Evolutionary conservation across 2,888 invertebrate species (phyloP).

Genomic region (Raillietiella orientalis): DNA sequence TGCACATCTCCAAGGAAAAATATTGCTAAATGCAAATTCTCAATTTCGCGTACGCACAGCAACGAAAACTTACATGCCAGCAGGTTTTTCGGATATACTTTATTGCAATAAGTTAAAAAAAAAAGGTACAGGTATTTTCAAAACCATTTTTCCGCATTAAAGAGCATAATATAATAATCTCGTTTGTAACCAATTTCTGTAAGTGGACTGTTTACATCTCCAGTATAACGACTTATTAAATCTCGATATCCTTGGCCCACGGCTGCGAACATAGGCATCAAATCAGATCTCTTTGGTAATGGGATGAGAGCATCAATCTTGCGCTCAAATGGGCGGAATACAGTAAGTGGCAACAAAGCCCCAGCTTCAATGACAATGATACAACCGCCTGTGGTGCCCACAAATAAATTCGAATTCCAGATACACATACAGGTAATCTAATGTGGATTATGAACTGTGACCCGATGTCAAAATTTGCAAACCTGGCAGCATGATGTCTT

Average conservation of each 20-base stretch:
- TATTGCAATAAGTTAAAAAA: too few relatives aligned
- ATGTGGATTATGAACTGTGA: constrained; percentile 5
- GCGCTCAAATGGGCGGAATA: constrained; percentile 68
- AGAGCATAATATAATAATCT: too few relatives aligned
- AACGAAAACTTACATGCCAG: too few relatives aligned
- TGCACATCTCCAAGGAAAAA: too few relatives aligned
- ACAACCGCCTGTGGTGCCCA: constrained; percentile 85
- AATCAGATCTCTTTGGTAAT: constrained; percentile 5
- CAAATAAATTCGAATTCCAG: constrained; percentile 31
- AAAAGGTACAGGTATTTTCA: too few relatives aligned
- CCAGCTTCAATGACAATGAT: constrained; percentile 54
- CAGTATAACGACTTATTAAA: constrained; percentile 16
- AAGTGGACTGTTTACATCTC: too few relatives aligned
- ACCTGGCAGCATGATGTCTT: constrained; percentile 42
- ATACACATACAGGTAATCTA: constrained; percentile 36
- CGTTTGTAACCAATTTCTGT: too few relatives aligned
- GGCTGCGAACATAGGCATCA: constrained; percentile 22
- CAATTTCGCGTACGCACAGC: too few relatives aligned
- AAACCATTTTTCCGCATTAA: too few relatives aligned
- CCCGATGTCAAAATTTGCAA: constrained; percentile 5
- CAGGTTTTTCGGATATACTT: too few relatives aligned
- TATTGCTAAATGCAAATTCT: too few relatives aligned
- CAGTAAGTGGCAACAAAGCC: constrained; percentile 49
- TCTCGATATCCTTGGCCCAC: constrained; percentile 57
- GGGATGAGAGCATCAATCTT: constrained; percentile 23